Evolutionary conservation across 2,888 invertebrate species (phyloP).

Genomic region (Lacanobia wlatinum): DNA sequence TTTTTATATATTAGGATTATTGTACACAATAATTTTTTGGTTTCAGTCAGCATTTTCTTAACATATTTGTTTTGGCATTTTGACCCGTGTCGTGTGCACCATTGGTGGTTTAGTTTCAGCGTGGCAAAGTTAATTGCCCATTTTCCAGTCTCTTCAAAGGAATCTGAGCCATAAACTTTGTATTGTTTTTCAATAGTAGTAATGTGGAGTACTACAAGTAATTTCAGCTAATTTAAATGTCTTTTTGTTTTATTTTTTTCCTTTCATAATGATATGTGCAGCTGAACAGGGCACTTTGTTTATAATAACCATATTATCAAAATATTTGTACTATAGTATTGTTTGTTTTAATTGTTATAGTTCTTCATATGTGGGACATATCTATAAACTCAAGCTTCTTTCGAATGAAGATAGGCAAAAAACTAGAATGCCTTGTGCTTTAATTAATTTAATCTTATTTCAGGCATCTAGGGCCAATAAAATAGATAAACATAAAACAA

Average conservation of each 20-base stretch:
- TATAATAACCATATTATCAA: neutral
- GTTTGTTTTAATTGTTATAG: neutral
- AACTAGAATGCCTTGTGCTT: slow-evolving; percentile 5
- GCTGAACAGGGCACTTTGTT: neutral
- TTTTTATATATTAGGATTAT: neutral
- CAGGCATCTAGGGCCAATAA: too few species aligned
- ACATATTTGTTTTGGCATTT: neutral
- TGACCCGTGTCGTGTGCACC: too few species aligned
- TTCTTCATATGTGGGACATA: neutral
- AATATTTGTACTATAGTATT: slow-evolving; percentile 5
- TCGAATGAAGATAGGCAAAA: neutral
- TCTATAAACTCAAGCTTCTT: neutral
- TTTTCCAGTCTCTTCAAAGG: neutral
- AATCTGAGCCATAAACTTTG: neutral
- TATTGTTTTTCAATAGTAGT: neutral
- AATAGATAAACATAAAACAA: too few species aligned
- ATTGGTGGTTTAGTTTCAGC: neutral
- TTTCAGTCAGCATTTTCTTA: neutral
- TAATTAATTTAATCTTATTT: too few species aligned
- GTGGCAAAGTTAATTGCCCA: neutral
- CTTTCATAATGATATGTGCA: neutral
- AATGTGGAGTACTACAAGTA: too few species aligned
- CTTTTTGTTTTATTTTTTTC: neutral
- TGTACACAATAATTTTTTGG: neutral
- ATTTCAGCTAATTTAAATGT: neutral